Evolutionary conservation across 1,140 invertebrate genomes (phyloP), one percentile per base, ranked within the genome.

Genomic region (Drosophila sturtevanti): DNA sequence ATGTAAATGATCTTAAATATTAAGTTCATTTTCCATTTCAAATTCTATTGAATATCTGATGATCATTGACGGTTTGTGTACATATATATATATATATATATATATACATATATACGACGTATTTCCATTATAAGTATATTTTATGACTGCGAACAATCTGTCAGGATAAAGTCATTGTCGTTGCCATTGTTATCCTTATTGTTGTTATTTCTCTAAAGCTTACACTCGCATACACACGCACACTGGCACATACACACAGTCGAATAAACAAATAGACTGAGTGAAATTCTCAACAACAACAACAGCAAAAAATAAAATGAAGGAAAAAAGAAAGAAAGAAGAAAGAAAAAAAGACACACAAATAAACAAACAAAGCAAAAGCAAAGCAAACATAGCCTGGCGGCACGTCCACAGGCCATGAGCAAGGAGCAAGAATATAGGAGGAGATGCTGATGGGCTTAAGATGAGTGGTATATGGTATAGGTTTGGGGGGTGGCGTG

Each of bases 101-200:
- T 21, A 11, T 18, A 48, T 31, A 31, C 7, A 9, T 9, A 16
- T 48, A 48, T 16, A 48, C 41, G 16, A 48, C 16, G 41, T 2
- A 9, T 48, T 48, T 18, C 41, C 41, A 21, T 48, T 48, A 48
- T 48, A 48, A 48, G 41, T 21, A 48, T 18, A 48, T 48, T 21
- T 48, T 21, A 48, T 48, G 41, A 48, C 18, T 48, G 41, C 41
- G 41, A 48, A 77, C 78, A 87, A 87, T 87, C 82, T 87, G 82
- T 82, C 82, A 86, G 80, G 82, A 81, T 86, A 86, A 86, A 86
- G 78, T 82, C 82, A 87, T 87, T 86, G 77, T 86, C 79, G 81
- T 75, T 76, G 76, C 66, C 80, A 72, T 84, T 85, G 77, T 80
- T 78, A 81, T 87, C 78, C 78, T 79, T 76, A 80, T 86, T 86